Conservation (phyloP, 2,888 invertebrate genomes). For the Diogma glabrata region DNA sequence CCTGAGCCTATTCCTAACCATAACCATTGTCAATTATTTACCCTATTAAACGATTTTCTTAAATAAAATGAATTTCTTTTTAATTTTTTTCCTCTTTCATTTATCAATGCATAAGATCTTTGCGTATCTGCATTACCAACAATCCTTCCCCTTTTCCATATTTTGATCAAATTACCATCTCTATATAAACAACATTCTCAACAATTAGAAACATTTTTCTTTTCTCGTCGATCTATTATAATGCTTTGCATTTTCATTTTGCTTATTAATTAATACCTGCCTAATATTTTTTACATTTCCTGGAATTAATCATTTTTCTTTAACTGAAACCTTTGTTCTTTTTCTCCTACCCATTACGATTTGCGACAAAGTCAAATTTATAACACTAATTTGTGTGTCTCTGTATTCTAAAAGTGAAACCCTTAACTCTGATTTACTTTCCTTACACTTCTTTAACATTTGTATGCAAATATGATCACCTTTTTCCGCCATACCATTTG, state of each 20-base stretch:
- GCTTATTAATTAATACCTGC: no score
- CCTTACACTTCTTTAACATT: conserved; percentile 18
- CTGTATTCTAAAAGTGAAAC: conserved; percentile 15
- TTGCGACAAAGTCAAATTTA: conserved; percentile 17
- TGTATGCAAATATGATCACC: conserved; percentile 17
- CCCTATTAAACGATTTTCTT: no score
- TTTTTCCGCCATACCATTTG: conserved; percentile 23
- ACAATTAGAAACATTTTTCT: not conserved
- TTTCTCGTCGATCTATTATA: no score
- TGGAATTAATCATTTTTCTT: not conserved
- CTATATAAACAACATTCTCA: not conserved
- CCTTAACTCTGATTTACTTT: conserved; percentile 11
- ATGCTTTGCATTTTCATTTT: no score
- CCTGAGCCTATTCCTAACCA: no score
- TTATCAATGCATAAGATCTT: not conserved
- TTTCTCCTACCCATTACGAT: conserved; percentile 17
- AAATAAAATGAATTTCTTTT: no score
- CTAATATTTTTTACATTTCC: no score
- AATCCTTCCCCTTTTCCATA: not conserved
- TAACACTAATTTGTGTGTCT: conserved; percentile 16
- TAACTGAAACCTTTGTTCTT: conserved; percentile 14
- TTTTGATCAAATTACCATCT: not conserved
- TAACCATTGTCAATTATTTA: no score
- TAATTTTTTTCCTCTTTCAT: no score
- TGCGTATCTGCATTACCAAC: not conserved